Base-by-base conservation (phyloP, 1,140 invertebrate species). In the Caenorhabditis brenneri region DNA sequence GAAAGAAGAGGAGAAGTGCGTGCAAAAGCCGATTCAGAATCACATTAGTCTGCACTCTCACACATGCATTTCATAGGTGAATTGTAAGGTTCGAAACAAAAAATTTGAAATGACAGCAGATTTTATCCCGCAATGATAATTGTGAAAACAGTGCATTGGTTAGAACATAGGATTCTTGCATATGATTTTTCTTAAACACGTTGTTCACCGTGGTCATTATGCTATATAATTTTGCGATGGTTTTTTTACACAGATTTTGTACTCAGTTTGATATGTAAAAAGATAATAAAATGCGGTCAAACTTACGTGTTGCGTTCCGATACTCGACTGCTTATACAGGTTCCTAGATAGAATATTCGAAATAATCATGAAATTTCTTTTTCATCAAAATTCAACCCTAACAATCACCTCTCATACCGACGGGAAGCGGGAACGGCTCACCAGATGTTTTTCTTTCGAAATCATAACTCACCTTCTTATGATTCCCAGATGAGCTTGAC, bases 311-410 rank as follows among this genome's bases (percentile, higher is more conserved):
- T 31, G 36, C 29, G 65, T 74, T 74, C 65, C 65, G 65, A 74
- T 74, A 42, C 65, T 74, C 24, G 65, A 36, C 65, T 74, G 65
- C 36, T 42, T 42, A 74, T 74, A 74, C 65, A 74, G 33, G 65
- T 74, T 74, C 65, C 65, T 74, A 74, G 42, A 74, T 74, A 46
- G 65, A 74, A 74, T 74, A 46, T 39, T 74, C 65, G 46, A 74
- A 74, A 74, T 74, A 36, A 74, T 74, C 36, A 24, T 42, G 46
- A 74, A 74, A 74, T 74, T 74, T 33, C 9, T 10, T 12, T 22
- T 42, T 24, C 10, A 65, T 65, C 15, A 36, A 33, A 36, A 65
- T 7, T 65, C 15, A 19, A 36, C 10, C 24, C 60, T 65, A 65
- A 15, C 42, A 24, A n/a, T 74, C 65, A 74, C 65, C 65, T 74